phyloP scores from a whole-genome alignment of 2,888 invertebrate species.

The Spisula subtruncata region DNA sequence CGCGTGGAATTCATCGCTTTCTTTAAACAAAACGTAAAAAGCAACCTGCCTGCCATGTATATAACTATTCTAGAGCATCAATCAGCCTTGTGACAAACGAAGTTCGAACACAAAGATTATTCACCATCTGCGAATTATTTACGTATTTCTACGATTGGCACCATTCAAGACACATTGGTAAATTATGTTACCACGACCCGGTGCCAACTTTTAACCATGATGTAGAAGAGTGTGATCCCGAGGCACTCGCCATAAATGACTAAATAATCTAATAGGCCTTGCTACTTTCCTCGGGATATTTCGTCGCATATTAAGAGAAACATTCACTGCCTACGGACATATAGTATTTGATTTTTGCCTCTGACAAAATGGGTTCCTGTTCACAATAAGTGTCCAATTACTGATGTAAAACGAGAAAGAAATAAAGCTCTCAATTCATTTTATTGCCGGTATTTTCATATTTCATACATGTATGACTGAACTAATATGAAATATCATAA shows the following conservation, averaged over 20 bases:
- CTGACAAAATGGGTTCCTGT: not conserved
- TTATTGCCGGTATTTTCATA: slow-evolving; percentile 9
- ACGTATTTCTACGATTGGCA: not conserved
- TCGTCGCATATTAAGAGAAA: not conserved
- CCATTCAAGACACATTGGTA: not conserved
- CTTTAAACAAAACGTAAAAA: too few relatives aligned
- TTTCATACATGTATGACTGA: slow-evolving; percentile 8
- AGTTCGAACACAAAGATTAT: not conserved
- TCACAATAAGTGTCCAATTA: slow-evolving; percentile 25
- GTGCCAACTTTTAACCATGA: not conserved
- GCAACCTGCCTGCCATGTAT: too few relatives aligned
- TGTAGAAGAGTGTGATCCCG: not conserved
- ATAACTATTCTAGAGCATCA: too few relatives aligned
- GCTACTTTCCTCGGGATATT: not conserved
- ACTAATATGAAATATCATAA: not conserved
- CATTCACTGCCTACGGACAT: not conserved
- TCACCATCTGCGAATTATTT: slow-evolving; percentile 1
- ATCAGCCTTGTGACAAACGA: too few relatives aligned
- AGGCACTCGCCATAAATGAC: slow-evolving; percentile 7
- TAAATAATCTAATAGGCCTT: slow-evolving; percentile 21
- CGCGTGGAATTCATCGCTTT: too few relatives aligned
- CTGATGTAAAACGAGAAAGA: not conserved
- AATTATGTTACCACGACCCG: not conserved
- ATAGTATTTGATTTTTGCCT: slow-evolving; percentile 1
- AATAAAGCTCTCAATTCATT: not conserved